A percentile compares a stretch with the other conserved stretches of the same genome.
These are phyloP conservation scores for Leptinotarsa texana DNA, from an alignment of 1,140 invertebrate genomes.

Conservation along the genomic window DNA sequence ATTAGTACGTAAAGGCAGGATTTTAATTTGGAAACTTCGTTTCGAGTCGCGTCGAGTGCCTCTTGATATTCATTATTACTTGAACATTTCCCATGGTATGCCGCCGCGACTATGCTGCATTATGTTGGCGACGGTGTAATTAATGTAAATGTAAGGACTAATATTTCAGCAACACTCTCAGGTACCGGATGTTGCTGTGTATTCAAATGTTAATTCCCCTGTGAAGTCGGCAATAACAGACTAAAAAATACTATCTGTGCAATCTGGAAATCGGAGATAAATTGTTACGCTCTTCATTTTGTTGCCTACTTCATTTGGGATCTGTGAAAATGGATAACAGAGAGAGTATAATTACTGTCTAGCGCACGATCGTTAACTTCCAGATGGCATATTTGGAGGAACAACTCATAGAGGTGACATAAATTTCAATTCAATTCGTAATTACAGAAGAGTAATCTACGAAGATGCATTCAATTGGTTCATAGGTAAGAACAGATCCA, in stretches of 20 bases:
- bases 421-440: too few species aligned
- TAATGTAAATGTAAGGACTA: constrained; percentile 6
- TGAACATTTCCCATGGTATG: background rate
- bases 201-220: constrained; percentile 3
- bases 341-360: background rate
- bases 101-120: background rate
- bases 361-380: background rate
- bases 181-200: constrained; percentile 5
- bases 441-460: too few species aligned
- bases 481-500: too few species aligned
- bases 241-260: constrained; percentile 1
- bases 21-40: background rate
- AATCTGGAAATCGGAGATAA: constrained; percentile 8
- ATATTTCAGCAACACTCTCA: constrained; percentile 6
- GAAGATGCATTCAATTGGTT: too few species aligned
- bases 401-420: background rate
- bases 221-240: background rate
- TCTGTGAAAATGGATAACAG: background rate
- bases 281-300: background rate
- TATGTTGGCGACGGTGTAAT: background rate
- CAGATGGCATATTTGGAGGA: background rate
- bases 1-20: constrained; percentile 5
- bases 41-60: background rate
- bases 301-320: constrained; percentile 2
- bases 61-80: background rate